Evolutionary conservation across 2,888 invertebrate species (phyloP).

Genomic region (Drosophila silvestris): DNA sequence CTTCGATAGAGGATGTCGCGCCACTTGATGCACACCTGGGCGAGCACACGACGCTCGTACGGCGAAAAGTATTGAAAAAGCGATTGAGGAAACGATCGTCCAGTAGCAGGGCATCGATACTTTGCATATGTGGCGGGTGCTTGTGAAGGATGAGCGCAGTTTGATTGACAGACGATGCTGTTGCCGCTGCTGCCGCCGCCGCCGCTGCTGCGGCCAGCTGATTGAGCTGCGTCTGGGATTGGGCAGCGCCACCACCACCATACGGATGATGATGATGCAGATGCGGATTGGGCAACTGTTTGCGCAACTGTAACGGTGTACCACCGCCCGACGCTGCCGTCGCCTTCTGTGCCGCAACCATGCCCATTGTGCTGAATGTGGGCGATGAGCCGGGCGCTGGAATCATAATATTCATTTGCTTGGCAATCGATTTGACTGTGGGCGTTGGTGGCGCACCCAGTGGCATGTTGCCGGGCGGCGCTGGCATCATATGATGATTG

Average conservation of each 20-base stretch:
- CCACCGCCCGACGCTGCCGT: slow-evolving; percentile 54
- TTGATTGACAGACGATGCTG: slow-evolving; percentile 57
- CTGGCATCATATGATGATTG: slow-evolving; percentile 73
- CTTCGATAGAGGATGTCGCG: slow-evolving; percentile 94
- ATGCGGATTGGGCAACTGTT: slow-evolving; percentile 84
- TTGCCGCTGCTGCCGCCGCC: slow-evolving; percentile 1
- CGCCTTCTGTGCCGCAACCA: slow-evolving; percentile 80
- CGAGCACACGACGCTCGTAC: slow-evolving; percentile 91
- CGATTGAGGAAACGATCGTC: slow-evolving; percentile 94
- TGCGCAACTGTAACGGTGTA: slow-evolving; percentile 84
- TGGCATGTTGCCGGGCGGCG: slow-evolving; percentile 69
- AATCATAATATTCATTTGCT: slow-evolving; percentile 83
- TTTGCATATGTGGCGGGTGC: slow-evolving; percentile 87
- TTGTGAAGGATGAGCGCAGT: slow-evolving; percentile 81
- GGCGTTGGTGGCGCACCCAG: slow-evolving; percentile 82
- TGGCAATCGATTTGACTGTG: slow-evolving; percentile 83
- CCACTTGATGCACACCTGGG: slow-evolving; percentile 95
- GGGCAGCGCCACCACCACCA: slow-evolving; percentile 51
- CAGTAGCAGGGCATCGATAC: slow-evolving; percentile 91
- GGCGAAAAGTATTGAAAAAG: slow-evolving; percentile 94
- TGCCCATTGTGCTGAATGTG: slow-evolving; percentile 82
- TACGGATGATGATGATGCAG: slow-evolving; percentile 84
- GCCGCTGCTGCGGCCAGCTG: slow-evolving; percentile 81
- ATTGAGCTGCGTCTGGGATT: slow-evolving; percentile 72
- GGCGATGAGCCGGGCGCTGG: slow-evolving; percentile 65